Base-by-base conservation (phyloP, 2,113 vertebrate genomes). In the Haemorhous mexicanus region DNA sequence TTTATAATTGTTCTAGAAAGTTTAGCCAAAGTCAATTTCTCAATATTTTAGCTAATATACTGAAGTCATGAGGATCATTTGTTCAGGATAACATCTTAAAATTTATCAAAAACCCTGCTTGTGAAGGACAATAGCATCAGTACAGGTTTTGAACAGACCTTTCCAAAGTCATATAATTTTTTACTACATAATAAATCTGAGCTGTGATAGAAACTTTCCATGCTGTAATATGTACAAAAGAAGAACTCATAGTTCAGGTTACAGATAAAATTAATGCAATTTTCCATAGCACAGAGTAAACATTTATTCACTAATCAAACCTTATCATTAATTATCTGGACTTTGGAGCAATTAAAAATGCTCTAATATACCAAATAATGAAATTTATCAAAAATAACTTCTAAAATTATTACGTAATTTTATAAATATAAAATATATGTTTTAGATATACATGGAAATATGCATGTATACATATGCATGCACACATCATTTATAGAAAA, bases 391-490 rank as follows among this genome's bases (percentile, higher is more conserved):
- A 21, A 89, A 80, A 87, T 11, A 8, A 1, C 1, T 76, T 59
- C 16, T 28, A 61, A 55, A 68, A 55, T 24, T 22, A 26, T 26
- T 18, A 22, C 3, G 17, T 69, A 12, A 19, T 37, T 50, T 14
- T 61, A 58, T 56, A 3, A 46, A 27, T 46, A 9, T 20, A 37
- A 26, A 8, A 26, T 28, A 20, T 35, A 30, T 79, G 10, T 59
- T 68, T 32, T 27, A 39, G 24, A 63, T 7, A n/a, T 21, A 33
- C 3, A 37, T 28, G 22, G 28, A 62, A 64, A 64, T 46, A 30
- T 12, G 1, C 18, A 18, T 28, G 5, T 14, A 21, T 10, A n/a
- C 5, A 53, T 1, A 53, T 16, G 28, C 1, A 43, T 24, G 22
- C 6, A 33, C 5, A 26, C 2, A 53, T 35, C 3, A 5, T 84